phyloP scores from a whole-genome alignment of 2,888 invertebrate genomes.

The Alcis repandata region DNA sequence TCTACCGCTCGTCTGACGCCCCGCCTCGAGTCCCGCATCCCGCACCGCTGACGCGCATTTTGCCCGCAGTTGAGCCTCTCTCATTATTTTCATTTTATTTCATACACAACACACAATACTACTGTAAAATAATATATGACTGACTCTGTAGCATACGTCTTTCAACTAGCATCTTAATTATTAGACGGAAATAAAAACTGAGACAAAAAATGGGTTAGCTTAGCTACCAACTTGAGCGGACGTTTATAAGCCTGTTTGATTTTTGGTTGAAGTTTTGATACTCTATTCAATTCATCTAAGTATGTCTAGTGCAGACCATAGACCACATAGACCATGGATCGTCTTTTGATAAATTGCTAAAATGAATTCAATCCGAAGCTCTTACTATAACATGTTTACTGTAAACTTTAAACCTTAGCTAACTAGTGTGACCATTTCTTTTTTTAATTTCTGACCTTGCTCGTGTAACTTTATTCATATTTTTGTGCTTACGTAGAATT shows the following conservation, averaged over 20 bases:
- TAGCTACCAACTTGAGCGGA: conserved; percentile 29
- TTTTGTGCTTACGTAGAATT: no score
- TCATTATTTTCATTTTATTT: neutral
- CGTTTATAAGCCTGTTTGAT: conserved; percentile 10
- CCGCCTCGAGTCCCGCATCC: no score
- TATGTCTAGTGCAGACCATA: no score
- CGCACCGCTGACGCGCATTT: no score
- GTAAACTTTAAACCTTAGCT: no score
- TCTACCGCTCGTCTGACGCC: no score
- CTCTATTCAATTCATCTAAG: neutral
- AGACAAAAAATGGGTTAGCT: conserved; percentile 28
- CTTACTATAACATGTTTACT: no score
- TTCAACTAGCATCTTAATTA: conserved; percentile 22
- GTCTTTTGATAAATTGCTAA: neutral
- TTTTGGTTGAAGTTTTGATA: neutral
- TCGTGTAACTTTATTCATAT: no score
- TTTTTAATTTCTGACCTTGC: no score
- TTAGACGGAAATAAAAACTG: conserved; percentile 19
- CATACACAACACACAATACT: conserved; percentile 1
- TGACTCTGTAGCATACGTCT: conserved; percentile 9
- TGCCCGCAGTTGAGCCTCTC: no score
- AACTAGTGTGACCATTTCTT: no score
- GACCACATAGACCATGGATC: no score
- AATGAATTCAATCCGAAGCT: neutral
- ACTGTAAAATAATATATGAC: conserved; percentile 7